Percentiles rank a stretch among this genome's conserved stretches.
Evolutionary conservation across 2,113 vertebrate species (phyloP).

Genomic region (Pygathrix nemaeus): DNA sequence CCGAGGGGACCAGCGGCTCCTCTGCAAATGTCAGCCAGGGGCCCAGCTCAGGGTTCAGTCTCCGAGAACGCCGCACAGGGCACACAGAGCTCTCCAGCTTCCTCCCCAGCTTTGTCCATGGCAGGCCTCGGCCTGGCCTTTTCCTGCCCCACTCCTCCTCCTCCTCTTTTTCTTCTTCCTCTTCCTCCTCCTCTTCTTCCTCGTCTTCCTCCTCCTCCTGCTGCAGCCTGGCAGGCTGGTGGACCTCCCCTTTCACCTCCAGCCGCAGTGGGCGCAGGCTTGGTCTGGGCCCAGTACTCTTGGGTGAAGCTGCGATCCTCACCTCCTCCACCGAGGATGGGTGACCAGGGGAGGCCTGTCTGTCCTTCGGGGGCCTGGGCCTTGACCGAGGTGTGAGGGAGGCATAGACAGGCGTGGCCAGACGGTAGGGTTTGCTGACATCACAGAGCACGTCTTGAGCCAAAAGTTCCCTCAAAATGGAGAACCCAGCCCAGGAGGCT

Average conservation of each 20-base stretch:
- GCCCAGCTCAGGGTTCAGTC: conserved; percentile 90
- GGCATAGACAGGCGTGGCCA: conserved; percentile 92
- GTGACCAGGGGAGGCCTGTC: conserved; percentile 26
- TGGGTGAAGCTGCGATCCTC: conserved; percentile 38
- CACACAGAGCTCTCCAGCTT: conserved; percentile 82
- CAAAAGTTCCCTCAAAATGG: conserved; percentile 94
- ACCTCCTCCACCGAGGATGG: conserved; percentile 1
- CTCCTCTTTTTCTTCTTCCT: conserved; percentile 8
- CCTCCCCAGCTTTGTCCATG: conserved; percentile 74
- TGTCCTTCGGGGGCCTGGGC: conserved; percentile 8
- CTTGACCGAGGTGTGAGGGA: conserved; percentile 74
- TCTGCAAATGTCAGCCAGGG: conserved; percentile 83
- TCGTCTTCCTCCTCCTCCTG: conserved; percentile 6
- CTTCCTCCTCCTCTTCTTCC: conserved; percentile 29
- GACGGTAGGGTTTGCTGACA: conserved; percentile 96
- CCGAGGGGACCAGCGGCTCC: not conserved
- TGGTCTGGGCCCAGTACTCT: conserved; percentile 35
- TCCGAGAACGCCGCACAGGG: conserved; percentile 93
- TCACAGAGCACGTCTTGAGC: conserved; percentile 92
- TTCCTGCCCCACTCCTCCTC: conserved; percentile 67
- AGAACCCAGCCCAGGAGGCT: conserved; percentile 81
- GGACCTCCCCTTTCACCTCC: not conserved
- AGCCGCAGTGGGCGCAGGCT: conserved; percentile 72
- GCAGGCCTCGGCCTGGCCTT: conserved; percentile 63
- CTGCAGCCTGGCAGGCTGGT: not conserved